Evolutionary conservation across 1,140 invertebrate genomes (phyloP).

Genomic region (Tetramorium alpestre): DNA sequence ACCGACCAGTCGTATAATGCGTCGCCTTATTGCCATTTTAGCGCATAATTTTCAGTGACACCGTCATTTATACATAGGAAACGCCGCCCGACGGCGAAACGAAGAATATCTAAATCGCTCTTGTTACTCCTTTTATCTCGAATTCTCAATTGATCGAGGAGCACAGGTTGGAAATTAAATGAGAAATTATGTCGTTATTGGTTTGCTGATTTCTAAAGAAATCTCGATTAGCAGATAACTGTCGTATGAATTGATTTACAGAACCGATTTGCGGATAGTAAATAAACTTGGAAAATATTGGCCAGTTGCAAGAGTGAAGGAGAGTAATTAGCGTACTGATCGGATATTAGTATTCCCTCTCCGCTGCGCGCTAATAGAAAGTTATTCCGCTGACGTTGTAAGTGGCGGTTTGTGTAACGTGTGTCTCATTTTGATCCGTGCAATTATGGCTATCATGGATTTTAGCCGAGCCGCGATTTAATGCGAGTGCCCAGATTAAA

Average conservation of each 20-base stretch:
- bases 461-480: constrained; percentile 6
- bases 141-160: background rate
- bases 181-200: constrained; percentile 10
- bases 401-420: constrained; percentile 47
- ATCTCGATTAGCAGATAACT: background rate
- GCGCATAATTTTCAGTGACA: constrained; percentile 62
- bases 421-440: constrained; percentile 47
- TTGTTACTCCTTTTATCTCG: background rate
- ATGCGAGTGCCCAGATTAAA: constrained; percentile 41
- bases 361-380: constrained; percentile 32
- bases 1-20: constrained; percentile 35
- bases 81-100: background rate
- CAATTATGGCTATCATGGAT: constrained; percentile 37
- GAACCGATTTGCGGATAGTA: constrained; percentile 4
- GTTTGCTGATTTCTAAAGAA: constrained; percentile 7
- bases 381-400: constrained; percentile 39
- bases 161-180: background rate
- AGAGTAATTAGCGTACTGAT: constrained; percentile 37
- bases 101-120: background rate
- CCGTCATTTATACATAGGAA: constrained; percentile 56
- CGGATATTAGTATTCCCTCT: constrained; percentile 48
- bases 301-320: background rate
- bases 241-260: constrained; percentile 24
- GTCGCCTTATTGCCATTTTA: constrained; percentile 60
- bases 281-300: constrained; percentile 25